A percentile compares a stretch with the other conserved stretches of the same genome.
These are phyloP conservation scores for Phyllotreta cruciferae DNA, from an alignment of 2,888 invertebrate genomes.

Conservation along the genomic window DNA sequence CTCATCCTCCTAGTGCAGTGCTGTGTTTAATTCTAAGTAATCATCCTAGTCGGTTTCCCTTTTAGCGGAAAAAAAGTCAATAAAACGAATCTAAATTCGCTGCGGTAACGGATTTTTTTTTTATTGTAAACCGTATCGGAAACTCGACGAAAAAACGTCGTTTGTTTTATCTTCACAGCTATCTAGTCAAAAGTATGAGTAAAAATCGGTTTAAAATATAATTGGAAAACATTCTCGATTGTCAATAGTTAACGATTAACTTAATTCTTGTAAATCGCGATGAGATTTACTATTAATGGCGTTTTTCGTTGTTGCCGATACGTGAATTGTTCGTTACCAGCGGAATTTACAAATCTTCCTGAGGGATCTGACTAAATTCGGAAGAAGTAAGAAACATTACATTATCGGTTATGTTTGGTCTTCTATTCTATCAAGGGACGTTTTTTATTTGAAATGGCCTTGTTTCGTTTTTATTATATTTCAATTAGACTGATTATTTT, in stretches of 20 bases:
- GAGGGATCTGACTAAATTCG: conserved; percentile 9
- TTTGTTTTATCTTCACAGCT: too few relatives aligned
- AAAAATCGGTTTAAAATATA: too few relatives aligned
- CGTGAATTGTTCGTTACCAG: neutral
- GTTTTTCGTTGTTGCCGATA: neutral
- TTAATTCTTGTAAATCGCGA: too few relatives aligned
- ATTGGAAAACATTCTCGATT: too few relatives aligned
- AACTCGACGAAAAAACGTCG: neutral
- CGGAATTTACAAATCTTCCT: neutral
- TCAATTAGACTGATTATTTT: conserved; percentile 33
- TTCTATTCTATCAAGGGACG: conserved; percentile 16
- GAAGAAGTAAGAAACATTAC: conserved; percentile 18
- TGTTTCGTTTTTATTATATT: conserved; percentile 7
- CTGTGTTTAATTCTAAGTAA: conserved; percentile 51
- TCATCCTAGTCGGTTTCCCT: conserved; percentile 4
- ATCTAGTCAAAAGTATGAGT: too few relatives aligned
- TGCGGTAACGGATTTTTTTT: too few relatives aligned
- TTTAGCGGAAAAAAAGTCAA: conserved; percentile 4
- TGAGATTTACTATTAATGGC: too few relatives aligned
- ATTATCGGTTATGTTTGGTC: conserved; percentile 12
- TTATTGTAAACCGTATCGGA: neutral
- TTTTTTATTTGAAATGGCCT: conserved; percentile 15
- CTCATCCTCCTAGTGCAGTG: conserved; percentile 60
- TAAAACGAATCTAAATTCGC: neutral
- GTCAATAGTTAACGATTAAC: too few relatives aligned